phyloP scores from a whole-genome alignment of 2,797 vertebrate species.

The Gouania willdenowi region DNA sequence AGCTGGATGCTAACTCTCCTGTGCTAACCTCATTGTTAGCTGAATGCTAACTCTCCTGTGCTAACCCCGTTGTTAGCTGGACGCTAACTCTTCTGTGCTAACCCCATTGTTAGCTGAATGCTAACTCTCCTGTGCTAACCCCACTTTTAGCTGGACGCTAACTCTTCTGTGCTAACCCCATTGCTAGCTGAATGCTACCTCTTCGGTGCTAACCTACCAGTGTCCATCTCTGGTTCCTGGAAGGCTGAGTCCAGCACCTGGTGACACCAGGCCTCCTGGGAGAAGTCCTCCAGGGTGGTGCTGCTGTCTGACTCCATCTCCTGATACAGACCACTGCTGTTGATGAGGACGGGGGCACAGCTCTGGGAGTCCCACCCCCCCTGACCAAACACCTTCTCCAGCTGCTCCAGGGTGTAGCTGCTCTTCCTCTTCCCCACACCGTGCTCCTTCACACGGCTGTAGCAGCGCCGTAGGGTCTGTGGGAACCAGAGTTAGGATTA shows the following conservation, averaged over 20 bases:
- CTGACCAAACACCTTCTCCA: slow-evolving; percentile 98
- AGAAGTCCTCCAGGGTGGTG: slow-evolving; percentile 95
- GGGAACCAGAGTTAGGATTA: not conserved
- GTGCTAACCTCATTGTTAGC: too few species aligned
- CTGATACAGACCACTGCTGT: slow-evolving; percentile 97
- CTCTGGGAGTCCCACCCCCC: slow-evolving; percentile 97
- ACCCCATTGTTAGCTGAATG: too few species aligned
- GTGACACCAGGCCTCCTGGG: slow-evolving; percentile 97
- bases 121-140: too few species aligned
- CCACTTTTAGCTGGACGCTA: too few species aligned
- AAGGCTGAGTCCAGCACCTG: slow-evolving; percentile 91
- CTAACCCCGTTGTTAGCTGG: too few species aligned
- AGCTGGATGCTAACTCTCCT: too few species aligned
- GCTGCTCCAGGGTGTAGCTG: slow-evolving; percentile 98
- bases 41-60: too few species aligned
- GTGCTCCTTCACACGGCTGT: slow-evolving; percentile 98
- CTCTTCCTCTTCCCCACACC: slow-evolving; percentile 97
- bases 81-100: too few species aligned
- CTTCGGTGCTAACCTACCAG: slow-evolving; percentile 76
- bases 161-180: too few species aligned
- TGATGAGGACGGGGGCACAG: slow-evolving; percentile 96
- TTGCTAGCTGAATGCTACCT: too few species aligned
- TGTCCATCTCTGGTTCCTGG: slow-evolving; percentile 89
- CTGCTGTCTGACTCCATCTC: slow-evolving; percentile 97
- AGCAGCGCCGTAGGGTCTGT: slow-evolving; percentile 94